phyloP scores from a whole-genome alignment of 1,140 invertebrate species.

The Drosophila ironensis region DNA sequence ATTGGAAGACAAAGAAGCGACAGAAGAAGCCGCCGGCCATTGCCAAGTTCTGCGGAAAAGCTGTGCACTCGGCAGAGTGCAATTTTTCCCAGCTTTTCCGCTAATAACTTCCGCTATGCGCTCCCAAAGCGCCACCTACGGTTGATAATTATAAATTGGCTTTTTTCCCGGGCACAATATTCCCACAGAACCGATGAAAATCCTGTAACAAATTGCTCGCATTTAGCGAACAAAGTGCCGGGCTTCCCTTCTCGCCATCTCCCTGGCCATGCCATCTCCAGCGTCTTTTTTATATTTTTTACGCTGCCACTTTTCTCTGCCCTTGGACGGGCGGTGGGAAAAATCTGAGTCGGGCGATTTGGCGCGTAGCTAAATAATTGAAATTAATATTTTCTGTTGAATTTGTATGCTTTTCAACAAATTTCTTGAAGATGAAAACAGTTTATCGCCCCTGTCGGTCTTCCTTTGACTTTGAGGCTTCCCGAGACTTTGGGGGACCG shows the following conservation, averaged over 20 bases:
- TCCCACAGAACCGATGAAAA: slow-evolving; percentile 44
- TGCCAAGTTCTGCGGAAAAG: slow-evolving; percentile 67
- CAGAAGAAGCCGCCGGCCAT: slow-evolving; percentile 16
- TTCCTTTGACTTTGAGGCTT: slow-evolving; percentile 49
- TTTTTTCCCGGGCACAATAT: slow-evolving; percentile 41
- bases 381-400: slow-evolving; percentile 71
- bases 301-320: slow-evolving; percentile 2
- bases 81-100: slow-evolving; percentile 52
- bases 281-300: not conserved
- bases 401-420: slow-evolving; percentile 49
- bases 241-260: slow-evolving; percentile 18
- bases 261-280: slow-evolving; percentile 8
- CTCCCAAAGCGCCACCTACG: slow-evolving; percentile 56
- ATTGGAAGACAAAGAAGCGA: slow-evolving; percentile 19
- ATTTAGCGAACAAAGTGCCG: slow-evolving; percentile 72
- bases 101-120: slow-evolving; percentile 70
- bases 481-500: not conserved
- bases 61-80: slow-evolving; percentile 12
- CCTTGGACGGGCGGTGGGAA: slow-evolving; percentile 7
- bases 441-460: slow-evolving; percentile 54
- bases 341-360: slow-evolving; percentile 12
- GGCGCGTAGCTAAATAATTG: slow-evolving; percentile 64
- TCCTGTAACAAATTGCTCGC: slow-evolving; percentile 72
- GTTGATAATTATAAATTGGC: slow-evolving; percentile 64
- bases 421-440: slow-evolving; percentile 54